phyloP scores from a whole-genome alignment of 2,113 vertebrate genomes.

The Spea multiplicata region DNA sequence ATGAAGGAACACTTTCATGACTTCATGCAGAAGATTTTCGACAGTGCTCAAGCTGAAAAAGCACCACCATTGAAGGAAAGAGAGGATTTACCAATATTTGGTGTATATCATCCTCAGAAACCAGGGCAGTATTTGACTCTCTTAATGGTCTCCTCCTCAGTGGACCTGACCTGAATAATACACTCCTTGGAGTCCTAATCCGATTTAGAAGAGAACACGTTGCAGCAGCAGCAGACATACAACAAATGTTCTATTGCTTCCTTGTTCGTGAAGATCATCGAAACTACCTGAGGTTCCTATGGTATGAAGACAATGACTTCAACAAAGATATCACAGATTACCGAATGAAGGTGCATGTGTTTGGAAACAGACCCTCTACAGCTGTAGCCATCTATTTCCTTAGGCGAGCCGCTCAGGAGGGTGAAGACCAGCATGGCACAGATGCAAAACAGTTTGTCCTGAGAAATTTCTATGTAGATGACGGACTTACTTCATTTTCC shows the following conservation, averaged over 20 bases:
- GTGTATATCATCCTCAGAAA: conserved; percentile 5
- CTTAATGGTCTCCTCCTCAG: conserved; percentile 20
- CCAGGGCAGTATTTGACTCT: conserved; percentile 13
- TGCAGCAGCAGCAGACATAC: conserved; percentile 7
- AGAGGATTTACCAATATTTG: conserved; percentile 8
- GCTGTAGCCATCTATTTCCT: conserved; percentile 25
- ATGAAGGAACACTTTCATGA: neutral
- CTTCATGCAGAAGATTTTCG: conserved; percentile 7
- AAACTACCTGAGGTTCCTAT: conserved; percentile 38
- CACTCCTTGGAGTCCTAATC: neutral
- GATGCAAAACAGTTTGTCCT: too few relatives aligned
- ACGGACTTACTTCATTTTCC: neutral
- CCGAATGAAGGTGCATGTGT: conserved; percentile 47
- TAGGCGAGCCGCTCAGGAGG: conserved; percentile 3
- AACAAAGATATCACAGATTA: conserved; percentile 36
- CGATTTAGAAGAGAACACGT: neutral
- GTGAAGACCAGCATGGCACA: conserved; percentile 29
- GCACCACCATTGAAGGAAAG: neutral
- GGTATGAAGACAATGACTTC: conserved; percentile 41
- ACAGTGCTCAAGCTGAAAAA: neutral
- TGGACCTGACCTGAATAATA: conserved; percentile 29
- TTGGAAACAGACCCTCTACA: conserved; percentile 44
- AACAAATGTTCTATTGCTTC: conserved; percentile 17
- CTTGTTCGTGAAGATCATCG: conserved; percentile 14
- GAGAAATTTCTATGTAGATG: too few relatives aligned